Percentiles rank a stretch among this genome's conserved stretches.
These are phyloP conservation scores for Rhagologus leucostigma DNA, from an alignment of 2,113 vertebrate species.

Conservation along the genomic window DNA sequence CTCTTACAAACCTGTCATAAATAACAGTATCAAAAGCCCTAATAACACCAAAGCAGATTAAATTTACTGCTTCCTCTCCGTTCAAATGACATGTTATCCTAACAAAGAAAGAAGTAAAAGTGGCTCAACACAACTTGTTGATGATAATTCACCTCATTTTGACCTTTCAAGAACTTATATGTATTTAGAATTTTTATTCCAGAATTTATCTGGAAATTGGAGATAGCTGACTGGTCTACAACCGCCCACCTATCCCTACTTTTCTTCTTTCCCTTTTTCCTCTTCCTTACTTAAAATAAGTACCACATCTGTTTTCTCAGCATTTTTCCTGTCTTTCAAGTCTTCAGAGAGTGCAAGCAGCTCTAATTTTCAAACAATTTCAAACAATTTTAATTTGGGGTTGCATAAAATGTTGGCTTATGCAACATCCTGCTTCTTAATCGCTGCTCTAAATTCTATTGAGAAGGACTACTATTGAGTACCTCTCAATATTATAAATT, in stretches of 20 bases:
- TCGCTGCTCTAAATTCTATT: neutral
- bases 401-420: neutral
- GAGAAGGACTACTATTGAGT: neutral
- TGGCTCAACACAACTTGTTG: neutral
- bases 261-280: neutral
- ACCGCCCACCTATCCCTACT: fast-evolving
- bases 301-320: neutral
- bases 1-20: neutral
- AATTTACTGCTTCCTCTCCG: neutral
- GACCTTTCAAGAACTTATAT: neutral
- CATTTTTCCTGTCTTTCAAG: neutral
- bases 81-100: neutral
- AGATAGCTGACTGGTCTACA: neutral
- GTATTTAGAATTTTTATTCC: neutral
- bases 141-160: neutral
- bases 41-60: neutral
- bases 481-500: neutral
- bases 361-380: neutral
- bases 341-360: neutral
- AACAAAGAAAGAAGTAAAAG: neutral
- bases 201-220: neutral
- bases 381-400: neutral
- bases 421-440: neutral
- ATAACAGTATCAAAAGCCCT: neutral
- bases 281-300: neutral